Evolutionary conservation across 2,888 invertebrate genomes (phyloP).

Genomic region (Ormyrus pomaceus): DNA sequence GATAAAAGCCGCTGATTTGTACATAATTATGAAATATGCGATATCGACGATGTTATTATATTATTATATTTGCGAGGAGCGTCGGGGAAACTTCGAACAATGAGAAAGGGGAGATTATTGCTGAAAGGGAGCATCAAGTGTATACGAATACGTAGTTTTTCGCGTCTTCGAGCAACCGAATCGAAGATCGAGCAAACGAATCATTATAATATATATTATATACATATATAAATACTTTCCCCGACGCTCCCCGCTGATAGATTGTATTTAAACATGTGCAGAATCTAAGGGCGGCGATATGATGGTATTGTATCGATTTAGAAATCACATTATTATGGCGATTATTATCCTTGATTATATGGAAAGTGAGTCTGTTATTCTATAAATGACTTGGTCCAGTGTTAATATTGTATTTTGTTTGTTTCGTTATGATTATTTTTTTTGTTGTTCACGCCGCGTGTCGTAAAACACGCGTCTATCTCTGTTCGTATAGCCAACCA

Average conservation of each 20-base stretch:
- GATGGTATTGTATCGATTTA: slow-evolving; percentile 48
- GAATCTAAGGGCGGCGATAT: slow-evolving; percentile 45
- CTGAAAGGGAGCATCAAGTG: slow-evolving; percentile 15
- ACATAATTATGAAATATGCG: slow-evolving; percentile 70
- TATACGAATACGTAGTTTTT: slow-evolving; percentile 11
- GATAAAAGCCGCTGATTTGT: slow-evolving; percentile 67
- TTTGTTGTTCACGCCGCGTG: slow-evolving; percentile 74
- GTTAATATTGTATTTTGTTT: slow-evolving; percentile 76
- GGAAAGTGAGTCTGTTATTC: slow-evolving; percentile 55
- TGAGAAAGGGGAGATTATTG: background rate
- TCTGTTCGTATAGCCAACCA: slow-evolving; percentile 68
- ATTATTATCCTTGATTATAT: slow-evolving; percentile 54
- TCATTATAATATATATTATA: background rate
- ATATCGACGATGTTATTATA: slow-evolving; percentile 70
- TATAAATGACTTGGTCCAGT: slow-evolving; percentile 71
- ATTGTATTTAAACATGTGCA: slow-evolving; percentile 54
- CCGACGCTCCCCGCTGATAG: slow-evolving; percentile 40
- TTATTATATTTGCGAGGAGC: slow-evolving; percentile 56
- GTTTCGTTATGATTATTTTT: slow-evolving; percentile 73
- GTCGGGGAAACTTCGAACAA: slow-evolving; percentile 31
- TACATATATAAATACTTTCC: slow-evolving; percentile 33
- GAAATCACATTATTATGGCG: slow-evolving; percentile 34
- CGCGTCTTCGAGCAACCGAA: background rate
- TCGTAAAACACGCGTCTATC: slow-evolving; percentile 69
- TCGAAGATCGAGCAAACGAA: background rate